Evolutionary conservation across 2,888 invertebrate genomes (phyloP).

Genomic region (Odontocerum albicorne): DNA sequence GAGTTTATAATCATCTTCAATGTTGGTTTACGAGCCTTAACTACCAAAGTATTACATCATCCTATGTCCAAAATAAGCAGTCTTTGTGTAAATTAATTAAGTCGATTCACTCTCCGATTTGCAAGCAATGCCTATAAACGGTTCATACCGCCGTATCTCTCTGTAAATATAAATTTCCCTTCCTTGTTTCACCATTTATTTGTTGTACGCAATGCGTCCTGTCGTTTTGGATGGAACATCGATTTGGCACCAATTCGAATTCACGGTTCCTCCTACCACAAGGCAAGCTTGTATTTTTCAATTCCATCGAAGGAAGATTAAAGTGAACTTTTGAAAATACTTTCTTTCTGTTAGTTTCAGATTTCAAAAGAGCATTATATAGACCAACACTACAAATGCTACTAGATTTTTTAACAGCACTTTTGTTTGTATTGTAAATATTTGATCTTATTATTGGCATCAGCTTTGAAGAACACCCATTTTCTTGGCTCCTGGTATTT

Average conservation of each 20-base stretch:
- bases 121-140: too few species aligned
- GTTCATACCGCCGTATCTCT: slow-evolving; percentile 7
- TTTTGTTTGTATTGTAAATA: slow-evolving; percentile 5
- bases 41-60: too few species aligned
- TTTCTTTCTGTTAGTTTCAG: slow-evolving; percentile 5
- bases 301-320: slow-evolving; percentile 14
- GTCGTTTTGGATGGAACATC: background rate
- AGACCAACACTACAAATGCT: background rate
- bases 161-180: background rate
- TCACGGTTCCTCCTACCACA: background rate
- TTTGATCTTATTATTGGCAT: slow-evolving; percentile 20
- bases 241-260: background rate
- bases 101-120: too few species aligned
- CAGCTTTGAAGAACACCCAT: slow-evolving; percentile 4
- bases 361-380: background rate
- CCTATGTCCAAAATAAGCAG: too few species aligned
- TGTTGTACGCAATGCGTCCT: background rate
- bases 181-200: background rate
- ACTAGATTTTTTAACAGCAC: slow-evolving; percentile 2
- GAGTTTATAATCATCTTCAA: too few species aligned
- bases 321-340: slow-evolving; percentile 24
- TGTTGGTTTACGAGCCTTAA: too few species aligned
- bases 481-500: slow-evolving; percentile 14
- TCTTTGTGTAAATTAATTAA: too few species aligned
- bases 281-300: background rate